A percentile compares a stretch with the other conserved stretches of the same genome.
Evolutionary conservation across 2,888 invertebrate genomes (phyloP).

Genomic region (Drosophila sordidula): DNA sequence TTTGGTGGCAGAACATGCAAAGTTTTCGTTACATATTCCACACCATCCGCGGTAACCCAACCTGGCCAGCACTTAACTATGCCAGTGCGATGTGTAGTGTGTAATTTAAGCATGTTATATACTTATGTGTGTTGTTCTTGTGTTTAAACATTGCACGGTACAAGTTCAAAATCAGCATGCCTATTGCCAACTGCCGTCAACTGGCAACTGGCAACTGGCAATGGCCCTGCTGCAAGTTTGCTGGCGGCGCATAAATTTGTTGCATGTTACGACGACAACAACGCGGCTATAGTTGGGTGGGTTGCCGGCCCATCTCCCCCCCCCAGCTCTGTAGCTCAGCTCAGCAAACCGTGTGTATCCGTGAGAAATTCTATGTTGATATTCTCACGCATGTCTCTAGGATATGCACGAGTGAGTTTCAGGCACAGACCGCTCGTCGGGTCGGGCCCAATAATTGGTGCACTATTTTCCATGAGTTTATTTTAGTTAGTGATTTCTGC

Average conservation of each 20-base stretch:
- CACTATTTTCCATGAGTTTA: constrained; percentile 73
- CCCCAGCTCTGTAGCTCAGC: neutral
- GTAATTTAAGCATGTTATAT: constrained; percentile 61
- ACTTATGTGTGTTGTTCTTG: constrained; percentile 38
- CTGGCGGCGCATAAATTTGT: constrained; percentile 72
- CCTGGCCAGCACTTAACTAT: constrained; percentile 39
- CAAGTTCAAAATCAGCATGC: constrained; percentile 66
- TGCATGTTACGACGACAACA: constrained; percentile 50
- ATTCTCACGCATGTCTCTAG: constrained; percentile 84
- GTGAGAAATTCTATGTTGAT: constrained; percentile 74
- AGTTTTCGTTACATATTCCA: constrained; percentile 49
- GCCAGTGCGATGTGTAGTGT: constrained; percentile 35
- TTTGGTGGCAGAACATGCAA: constrained; percentile 53
- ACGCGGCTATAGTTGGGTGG: constrained; percentile 32
- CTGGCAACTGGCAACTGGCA: constrained; percentile 12
- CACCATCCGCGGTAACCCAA: constrained; percentile 42
- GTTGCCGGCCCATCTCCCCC: constrained; percentile 12
- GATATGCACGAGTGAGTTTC: constrained; percentile 82
- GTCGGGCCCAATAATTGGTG: constrained; percentile 63
- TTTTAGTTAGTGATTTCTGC: constrained; percentile 48
- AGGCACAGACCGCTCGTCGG: constrained; percentile 17
- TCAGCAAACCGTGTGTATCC: constrained; percentile 43
- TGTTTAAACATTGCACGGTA: constrained; percentile 40
- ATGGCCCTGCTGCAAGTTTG: constrained; percentile 21
- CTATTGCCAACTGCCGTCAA: constrained; percentile 26